A percentile compares a stretch with the other conserved stretches of the same genome.
Conservation (phyloP, 2,888 invertebrate genomes). For the Timandra comae region DNA sequence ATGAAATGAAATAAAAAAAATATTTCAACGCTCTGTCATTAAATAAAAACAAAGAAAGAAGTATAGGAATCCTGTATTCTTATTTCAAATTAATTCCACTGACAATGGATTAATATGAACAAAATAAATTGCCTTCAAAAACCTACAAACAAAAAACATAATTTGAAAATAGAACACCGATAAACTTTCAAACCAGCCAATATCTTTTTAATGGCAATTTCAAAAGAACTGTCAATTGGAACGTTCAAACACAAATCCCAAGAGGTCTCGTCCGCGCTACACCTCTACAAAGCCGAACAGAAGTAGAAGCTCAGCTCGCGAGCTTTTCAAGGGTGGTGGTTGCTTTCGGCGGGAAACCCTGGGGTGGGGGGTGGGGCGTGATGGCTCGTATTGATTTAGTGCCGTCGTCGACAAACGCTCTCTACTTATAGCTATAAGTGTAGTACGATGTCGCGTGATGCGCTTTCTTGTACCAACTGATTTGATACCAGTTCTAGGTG, state of each 20-base stretch:
- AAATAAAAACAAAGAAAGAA: too few relatives aligned
- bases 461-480: slow-evolving; percentile 54
- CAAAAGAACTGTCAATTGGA: slow-evolving; percentile 67
- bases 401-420: slow-evolving; percentile 75
- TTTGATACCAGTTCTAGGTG: not conserved
- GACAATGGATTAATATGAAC: too few relatives aligned
- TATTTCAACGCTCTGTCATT: too few relatives aligned
- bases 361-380: slow-evolving; percentile 54
- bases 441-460: slow-evolving; percentile 67
- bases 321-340: slow-evolving; percentile 76
- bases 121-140: too few relatives aligned
- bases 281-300: slow-evolving; percentile 76
- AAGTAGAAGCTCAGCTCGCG: slow-evolving; percentile 77
- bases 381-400: slow-evolving; percentile 79
- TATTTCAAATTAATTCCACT: too few relatives aligned
- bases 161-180: too few relatives aligned
- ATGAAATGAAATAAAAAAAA: too few relatives aligned
- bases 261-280: slow-evolving; percentile 68
- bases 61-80: too few relatives aligned
- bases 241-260: slow-evolving; percentile 65
- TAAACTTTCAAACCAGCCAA: slow-evolving; percentile 16
- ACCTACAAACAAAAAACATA: too few relatives aligned
- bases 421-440: slow-evolving; percentile 67
- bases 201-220: slow-evolving; percentile 42
- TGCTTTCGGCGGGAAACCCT: slow-evolving; percentile 69